Percentiles rank a stretch among this genome's conserved stretches.
phyloP scores from a whole-genome alignment of 2,797 vertebrate species.

The Helicolenus hilgendorfi region DNA sequence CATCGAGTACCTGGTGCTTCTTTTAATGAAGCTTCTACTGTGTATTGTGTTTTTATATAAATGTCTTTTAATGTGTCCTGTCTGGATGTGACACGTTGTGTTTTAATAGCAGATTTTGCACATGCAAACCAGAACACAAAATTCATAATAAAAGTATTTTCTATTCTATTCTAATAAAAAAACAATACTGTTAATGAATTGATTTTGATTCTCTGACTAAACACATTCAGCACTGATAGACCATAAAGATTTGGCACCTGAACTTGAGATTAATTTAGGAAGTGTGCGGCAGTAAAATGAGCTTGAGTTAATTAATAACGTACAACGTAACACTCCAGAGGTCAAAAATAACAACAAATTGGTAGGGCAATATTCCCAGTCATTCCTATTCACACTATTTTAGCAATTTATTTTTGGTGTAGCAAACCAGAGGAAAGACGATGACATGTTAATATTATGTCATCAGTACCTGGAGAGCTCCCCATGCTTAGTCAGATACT shows the following conservation, averaged over 20 bases:
- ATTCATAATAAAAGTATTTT: not conserved
- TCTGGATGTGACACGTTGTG: too few species aligned
- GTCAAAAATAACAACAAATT: not conserved
- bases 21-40: too few species aligned
- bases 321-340: too few species aligned
- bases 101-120: too few species aligned
- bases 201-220: fast-evolving
- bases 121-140: too few species aligned
- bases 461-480: not conserved
- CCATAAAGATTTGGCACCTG: not conserved
- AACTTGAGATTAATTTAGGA: not conserved
- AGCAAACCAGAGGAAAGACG: not conserved
- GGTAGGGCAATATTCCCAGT: not conserved
- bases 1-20: too few species aligned
- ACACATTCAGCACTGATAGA: not conserved
- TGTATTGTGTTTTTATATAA: too few species aligned
- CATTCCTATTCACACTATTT: not conserved
- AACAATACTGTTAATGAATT: not conserved
- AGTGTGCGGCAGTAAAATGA: not conserved
- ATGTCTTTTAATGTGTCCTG: too few species aligned
- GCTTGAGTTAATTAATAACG: not conserved
- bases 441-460: not conserved
- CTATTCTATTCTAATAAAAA: not conserved
- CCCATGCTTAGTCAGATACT: not conserved
- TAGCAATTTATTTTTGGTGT: not conserved